phyloP scores from a whole-genome alignment of 2,888 invertebrate species.

The Eupithecia subumbrata region DNA sequence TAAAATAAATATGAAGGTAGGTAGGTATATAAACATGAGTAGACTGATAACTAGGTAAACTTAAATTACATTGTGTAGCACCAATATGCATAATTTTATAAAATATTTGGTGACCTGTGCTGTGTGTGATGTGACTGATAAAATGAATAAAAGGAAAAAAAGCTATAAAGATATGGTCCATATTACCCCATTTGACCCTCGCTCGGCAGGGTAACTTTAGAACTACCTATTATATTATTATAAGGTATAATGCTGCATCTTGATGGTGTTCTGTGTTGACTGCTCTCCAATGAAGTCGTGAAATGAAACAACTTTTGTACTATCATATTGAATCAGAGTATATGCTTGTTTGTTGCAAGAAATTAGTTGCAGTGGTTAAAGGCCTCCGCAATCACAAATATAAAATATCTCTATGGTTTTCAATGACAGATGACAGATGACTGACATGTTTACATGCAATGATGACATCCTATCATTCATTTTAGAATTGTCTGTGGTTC shows the following conservation, averaged over 20 bases:
- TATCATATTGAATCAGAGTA: background rate
- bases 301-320: background rate
- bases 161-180: background rate
- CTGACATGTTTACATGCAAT: conserved; percentile 4
- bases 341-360: no score
- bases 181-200: background rate
- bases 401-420: conserved; percentile 5
- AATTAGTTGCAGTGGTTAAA: background rate
- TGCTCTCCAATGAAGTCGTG: background rate
- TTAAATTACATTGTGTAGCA: background rate
- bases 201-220: background rate
- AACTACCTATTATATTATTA: no score
- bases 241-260: background rate
- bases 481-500: conserved; percentile 49
- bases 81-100: background rate
- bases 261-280: background rate
- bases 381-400: background rate
- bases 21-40: background rate
- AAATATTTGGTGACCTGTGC: background rate
- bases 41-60: background rate
- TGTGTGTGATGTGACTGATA: background rate
- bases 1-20: background rate
- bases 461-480: conserved; percentile 29
- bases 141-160: background rate
- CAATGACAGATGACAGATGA: conserved; percentile 8